Conservation (phyloP, 2,797 vertebrate species). For the Syngnathus acus region DNA sequence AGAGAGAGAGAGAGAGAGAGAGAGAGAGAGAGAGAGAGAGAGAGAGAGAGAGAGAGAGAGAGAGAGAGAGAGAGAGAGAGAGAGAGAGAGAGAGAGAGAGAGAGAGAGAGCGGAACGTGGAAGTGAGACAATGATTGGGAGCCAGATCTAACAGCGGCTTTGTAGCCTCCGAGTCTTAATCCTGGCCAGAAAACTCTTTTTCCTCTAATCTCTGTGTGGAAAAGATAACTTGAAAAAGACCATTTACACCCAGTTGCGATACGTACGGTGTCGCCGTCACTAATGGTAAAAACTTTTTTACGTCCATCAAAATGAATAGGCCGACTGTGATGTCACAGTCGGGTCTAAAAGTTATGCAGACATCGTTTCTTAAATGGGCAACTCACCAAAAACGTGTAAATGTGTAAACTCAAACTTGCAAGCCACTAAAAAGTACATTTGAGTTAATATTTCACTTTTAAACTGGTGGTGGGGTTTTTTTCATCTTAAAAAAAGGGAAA, state of each 20-base stretch:
- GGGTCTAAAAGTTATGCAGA: no score
- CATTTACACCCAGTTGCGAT: background rate
- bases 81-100: no score
- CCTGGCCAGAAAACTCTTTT: background rate
- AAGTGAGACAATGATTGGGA: conserved; percentile 7
- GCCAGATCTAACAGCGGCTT: conserved; percentile 3
- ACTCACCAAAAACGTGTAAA: no score
- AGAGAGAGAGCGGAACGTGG: conserved; percentile 9
- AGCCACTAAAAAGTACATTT: no score
- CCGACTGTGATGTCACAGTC: no score
- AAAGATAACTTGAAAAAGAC: background rate
- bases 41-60: conserved; percentile 9
- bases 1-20: conserved; percentile 12
- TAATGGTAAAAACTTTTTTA: no score
- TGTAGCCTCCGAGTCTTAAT: background rate
- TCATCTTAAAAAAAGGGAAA: no score
- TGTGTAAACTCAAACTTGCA: no score
- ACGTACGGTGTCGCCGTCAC: no score
- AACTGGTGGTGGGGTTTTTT: no score
- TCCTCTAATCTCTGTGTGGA: background rate
- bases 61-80: conserved; percentile 11
- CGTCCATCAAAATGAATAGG: no score
- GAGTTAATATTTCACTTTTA: background rate
- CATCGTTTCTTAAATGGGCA: no score
- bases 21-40: conserved; percentile 11